Evolutionary conservation across 2,888 invertebrate genomes (phyloP), one percentile per base, ranked within the genome.

Genomic region (Sinhomidia bicolor): DNA sequence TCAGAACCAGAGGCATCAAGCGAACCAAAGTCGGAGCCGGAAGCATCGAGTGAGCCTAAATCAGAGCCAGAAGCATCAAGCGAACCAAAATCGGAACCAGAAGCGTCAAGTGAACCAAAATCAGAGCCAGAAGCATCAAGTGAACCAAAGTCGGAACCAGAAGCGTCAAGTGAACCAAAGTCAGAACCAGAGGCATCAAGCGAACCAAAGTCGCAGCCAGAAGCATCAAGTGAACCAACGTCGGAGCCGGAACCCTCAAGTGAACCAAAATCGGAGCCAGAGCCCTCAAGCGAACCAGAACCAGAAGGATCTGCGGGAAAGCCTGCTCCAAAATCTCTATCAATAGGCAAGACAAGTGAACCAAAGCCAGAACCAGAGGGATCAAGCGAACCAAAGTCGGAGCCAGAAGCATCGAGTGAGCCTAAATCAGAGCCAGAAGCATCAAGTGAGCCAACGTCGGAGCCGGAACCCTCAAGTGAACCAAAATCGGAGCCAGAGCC

Each of bases 371-470:
- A 7, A 36, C 4, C 36, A 36, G 36, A 5, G 36, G 36, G 4
- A 36, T 41, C 71, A 36, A 71, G 74, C 23, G 93, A 93, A 92
- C 92, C 93, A 68, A 94, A 94, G 84, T 93, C 94, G 6, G 68
- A 82, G 32, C 81, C 81, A 0, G 65, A 82, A 12, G 47, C 71
- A 12, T 10, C 32, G 0, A 60, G 57, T 41, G 79, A 71, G 78
- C 93, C 94, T 0, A 93, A 93, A 91, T 93, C 94, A 1, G 93
- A 94, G 44, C 65, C 81, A 1, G 65, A 23, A 23, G 57, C 23
- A 6, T 17, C 54, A 20, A 26, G 57, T 26, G 57, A 62, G 12
- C 62, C 68, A 1, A n/a, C 4, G 20, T 41, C 68, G 0, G 41
- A 68, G 17, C 12, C 68, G 2, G 41, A 68, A 62, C n/a, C 94